These are phyloP conservation scores for Asobara japonica DNA, from an alignment of 1,140 invertebrate species.

Conservation along the genomic window DNA sequence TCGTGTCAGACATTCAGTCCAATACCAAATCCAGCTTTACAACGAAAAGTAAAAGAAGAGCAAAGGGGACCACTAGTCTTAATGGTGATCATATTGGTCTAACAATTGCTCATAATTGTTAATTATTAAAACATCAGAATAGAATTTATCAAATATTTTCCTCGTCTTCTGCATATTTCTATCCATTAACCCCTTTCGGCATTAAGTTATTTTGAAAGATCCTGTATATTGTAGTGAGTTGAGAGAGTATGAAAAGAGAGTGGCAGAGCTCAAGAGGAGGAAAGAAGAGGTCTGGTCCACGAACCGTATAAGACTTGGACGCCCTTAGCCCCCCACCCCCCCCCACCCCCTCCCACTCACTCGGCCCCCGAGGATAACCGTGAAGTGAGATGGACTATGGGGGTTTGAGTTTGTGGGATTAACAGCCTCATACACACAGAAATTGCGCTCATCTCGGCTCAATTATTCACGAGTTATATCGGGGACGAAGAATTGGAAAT, in stretches of 20 bases:
- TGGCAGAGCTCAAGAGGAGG: background rate
- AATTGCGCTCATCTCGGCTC: conserved; percentile 24
- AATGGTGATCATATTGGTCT: no score
- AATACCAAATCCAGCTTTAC: no score
- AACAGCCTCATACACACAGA: conserved; percentile 26
- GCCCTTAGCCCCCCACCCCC: conserved; percentile 28
- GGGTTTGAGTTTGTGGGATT: conserved; percentile 13
- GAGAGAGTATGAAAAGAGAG: conserved; percentile 21
- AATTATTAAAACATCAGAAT: no score
- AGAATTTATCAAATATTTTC: no score
- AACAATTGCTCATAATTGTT: no score
- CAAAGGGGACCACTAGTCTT: no score
- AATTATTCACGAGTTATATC: conserved; percentile 30
- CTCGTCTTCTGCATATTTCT: no score
- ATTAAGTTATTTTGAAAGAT: no score
- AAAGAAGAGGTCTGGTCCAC: conserved; percentile 23
- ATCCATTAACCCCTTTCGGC: no score
- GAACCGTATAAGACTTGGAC: conserved; percentile 25
- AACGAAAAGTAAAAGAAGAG: no score
- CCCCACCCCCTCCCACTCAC: conserved; percentile 11
- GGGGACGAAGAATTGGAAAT: conserved; percentile 7
- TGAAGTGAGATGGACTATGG: background rate
- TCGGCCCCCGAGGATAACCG: conserved; percentile 11
- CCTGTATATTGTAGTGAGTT: background rate
- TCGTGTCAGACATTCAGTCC: no score